Conservation (phyloP, 2,888 invertebrate genomes). For the Gonocerus acuteangulatus region DNA sequence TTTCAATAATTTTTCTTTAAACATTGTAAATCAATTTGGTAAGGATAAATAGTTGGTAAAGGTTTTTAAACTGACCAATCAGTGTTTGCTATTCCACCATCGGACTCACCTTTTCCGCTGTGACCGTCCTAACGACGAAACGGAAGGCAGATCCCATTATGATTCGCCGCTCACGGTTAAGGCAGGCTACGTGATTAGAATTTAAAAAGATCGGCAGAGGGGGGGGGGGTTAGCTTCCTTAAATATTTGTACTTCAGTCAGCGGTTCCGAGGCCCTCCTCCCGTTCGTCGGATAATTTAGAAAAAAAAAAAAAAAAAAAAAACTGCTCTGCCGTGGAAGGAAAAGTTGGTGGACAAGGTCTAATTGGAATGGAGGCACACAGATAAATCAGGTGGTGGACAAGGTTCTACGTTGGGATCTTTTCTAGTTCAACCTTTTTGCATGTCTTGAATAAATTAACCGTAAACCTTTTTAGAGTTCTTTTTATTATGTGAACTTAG, state of each 20-base stretch:
- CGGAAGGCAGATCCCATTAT: background rate
- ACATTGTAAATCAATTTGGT: too few relatives aligned
- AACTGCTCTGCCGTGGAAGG: background rate
- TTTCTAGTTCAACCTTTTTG: too few relatives aligned
- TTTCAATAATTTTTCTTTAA: too few relatives aligned
- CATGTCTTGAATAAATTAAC: too few relatives aligned
- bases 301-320: background rate
- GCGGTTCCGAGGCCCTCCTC: background rate
- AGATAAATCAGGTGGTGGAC: conserved; percentile 8
- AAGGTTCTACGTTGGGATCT: background rate
- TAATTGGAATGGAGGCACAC: conserved; percentile 18
- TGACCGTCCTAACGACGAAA: background rate
- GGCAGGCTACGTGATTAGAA: conserved; percentile 16
- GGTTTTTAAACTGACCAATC: background rate
- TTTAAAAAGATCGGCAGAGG: conserved; percentile 14
- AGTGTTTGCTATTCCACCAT: background rate
- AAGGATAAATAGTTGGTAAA: too few relatives aligned
- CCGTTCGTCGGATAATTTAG: background rate
- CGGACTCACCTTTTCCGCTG: background rate
- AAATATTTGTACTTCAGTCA: conserved; percentile 21
- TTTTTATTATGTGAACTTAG: too few relatives aligned
- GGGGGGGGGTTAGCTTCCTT: background rate
- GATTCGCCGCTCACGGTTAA: too few relatives aligned
- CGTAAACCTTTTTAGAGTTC: too few relatives aligned
- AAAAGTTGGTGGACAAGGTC: conserved; percentile 1